Percentiles rank a stretch among this genome's conserved stretches.
Conservation (phyloP, 2,888 invertebrate genomes). For the Junonia oenone region DNA sequence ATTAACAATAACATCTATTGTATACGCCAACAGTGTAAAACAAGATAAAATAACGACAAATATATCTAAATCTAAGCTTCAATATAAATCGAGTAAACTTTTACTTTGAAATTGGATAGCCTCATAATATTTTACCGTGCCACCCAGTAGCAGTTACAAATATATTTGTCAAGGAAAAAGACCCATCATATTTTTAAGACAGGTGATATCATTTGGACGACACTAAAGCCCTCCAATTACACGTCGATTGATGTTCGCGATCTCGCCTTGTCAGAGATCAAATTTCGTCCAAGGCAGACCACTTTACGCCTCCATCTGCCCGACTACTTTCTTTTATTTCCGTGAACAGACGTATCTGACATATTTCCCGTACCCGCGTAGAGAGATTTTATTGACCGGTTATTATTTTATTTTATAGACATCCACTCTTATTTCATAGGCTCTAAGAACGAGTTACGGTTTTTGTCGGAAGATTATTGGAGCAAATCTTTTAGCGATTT, state of each 20-base stretch:
- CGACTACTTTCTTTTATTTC: slow-evolving; percentile 47
- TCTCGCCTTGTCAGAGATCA: slow-evolving; percentile 62
- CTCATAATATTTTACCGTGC: slow-evolving; percentile 20
- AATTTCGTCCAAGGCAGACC: slow-evolving; percentile 52
- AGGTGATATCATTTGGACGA: slow-evolving; percentile 54
- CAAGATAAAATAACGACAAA: background rate
- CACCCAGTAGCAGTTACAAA: slow-evolving; percentile 20
- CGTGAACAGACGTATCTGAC: slow-evolving; percentile 62
- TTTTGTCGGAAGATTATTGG: slow-evolving; percentile 70
- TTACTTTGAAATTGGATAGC: slow-evolving; percentile 17
- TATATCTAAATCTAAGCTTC: background rate
- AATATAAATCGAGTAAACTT: slow-evolving; percentile 12
- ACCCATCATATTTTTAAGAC: slow-evolving; percentile 34
- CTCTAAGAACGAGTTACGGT: slow-evolving; percentile 62
- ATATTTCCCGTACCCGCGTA: slow-evolving; percentile 58
- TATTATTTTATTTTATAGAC: slow-evolving; percentile 78
- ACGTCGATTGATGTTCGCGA: slow-evolving; percentile 63
- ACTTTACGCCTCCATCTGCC: slow-evolving; percentile 55
- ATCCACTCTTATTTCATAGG: slow-evolving; percentile 75
- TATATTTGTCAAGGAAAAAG: slow-evolving; percentile 28
- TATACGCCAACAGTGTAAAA: too few relatives aligned
- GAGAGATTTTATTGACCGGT: slow-evolving; percentile 73
- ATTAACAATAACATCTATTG: too few relatives aligned
- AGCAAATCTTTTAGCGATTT: slow-evolving; percentile 58
- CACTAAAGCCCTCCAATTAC: slow-evolving; percentile 67